Percentiles rank a stretch among this genome's conserved stretches.
Conservation (phyloP, 1,140 invertebrate species). For the Adoxophyes honmai region DNA sequence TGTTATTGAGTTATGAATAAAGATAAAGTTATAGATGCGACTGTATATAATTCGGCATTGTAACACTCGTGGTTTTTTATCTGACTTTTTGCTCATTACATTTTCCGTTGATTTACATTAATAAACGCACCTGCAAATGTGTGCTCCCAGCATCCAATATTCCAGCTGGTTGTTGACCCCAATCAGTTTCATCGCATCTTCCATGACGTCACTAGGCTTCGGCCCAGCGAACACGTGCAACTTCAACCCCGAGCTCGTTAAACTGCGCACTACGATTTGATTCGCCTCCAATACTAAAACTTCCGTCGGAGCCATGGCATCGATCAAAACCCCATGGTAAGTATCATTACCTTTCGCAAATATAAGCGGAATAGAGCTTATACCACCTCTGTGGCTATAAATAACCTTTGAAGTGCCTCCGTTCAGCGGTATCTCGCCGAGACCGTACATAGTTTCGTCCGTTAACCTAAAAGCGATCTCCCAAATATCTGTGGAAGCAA, state of each 20-base stretch:
- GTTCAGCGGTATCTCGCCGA: constrained; percentile 57
- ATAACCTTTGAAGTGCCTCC: constrained; percentile 45
- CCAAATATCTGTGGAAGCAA: constrained; percentile 65
- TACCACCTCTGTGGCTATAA: constrained; percentile 42
- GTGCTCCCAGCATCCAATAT: constrained; percentile 68
- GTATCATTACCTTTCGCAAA: constrained; percentile 46
- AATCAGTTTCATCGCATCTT: constrained; percentile 44
- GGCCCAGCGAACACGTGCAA: constrained; percentile 64
- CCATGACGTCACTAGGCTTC: constrained; percentile 55
- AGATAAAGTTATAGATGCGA: too few relatives aligned
- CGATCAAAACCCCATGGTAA: constrained; percentile 56
- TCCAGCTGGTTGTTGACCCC: constrained; percentile 36
- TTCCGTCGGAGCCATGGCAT: constrained; percentile 49
- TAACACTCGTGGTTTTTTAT: too few relatives aligned
- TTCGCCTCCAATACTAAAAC: constrained; percentile 37
- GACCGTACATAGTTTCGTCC: constrained; percentile 55
- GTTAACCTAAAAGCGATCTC: constrained; percentile 60
- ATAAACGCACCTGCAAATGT: constrained; percentile 54
- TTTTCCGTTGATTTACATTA: neutral
- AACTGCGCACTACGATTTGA: constrained; percentile 50
- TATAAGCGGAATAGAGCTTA: constrained; percentile 53
- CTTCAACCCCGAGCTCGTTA: constrained; percentile 46
- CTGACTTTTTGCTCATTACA: too few relatives aligned
- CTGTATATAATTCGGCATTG: too few relatives aligned
- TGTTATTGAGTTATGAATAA: too few relatives aligned